Conservation (phyloP, 2,113 vertebrate genomes). For the Archocentrus centrarchus region DNA sequence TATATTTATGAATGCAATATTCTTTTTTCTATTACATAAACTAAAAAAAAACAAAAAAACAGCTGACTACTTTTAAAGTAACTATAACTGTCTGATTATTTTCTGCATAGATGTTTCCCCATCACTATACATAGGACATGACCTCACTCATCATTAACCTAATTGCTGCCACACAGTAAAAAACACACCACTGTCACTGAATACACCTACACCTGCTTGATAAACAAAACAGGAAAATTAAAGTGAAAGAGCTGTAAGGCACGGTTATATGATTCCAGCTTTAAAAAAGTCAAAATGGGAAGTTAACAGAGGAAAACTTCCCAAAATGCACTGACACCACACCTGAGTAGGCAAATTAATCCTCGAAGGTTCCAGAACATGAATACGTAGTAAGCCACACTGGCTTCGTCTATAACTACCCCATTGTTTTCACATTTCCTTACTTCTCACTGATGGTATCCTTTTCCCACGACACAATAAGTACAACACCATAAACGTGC, state of each 20-base stretch:
- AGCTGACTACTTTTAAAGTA: neutral
- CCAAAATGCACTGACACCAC: conserved; percentile 5
- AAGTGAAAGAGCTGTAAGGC: neutral
- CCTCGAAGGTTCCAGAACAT: neutral
- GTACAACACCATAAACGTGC: neutral
- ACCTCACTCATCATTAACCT: no score
- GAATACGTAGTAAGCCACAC: neutral
- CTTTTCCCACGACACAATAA: neutral
- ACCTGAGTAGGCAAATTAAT: neutral
- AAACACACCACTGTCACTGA: no score
- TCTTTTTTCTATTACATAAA: no score
- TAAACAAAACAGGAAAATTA: neutral
- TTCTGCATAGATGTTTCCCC: neutral
- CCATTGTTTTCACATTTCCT: neutral
- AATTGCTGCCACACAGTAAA: no score
- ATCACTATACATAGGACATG: no score
- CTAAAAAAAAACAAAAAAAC: no score
- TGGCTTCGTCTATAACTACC: neutral
- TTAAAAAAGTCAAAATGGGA: neutral
- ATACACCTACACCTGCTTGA: neutral
- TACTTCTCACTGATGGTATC: neutral
- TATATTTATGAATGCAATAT: no score
- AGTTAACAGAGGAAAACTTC: neutral
- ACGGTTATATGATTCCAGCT: neutral
- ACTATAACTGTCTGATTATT: neutral